Conservation (phyloP, 2,113 vertebrate species). For the Solea solea region DNA sequence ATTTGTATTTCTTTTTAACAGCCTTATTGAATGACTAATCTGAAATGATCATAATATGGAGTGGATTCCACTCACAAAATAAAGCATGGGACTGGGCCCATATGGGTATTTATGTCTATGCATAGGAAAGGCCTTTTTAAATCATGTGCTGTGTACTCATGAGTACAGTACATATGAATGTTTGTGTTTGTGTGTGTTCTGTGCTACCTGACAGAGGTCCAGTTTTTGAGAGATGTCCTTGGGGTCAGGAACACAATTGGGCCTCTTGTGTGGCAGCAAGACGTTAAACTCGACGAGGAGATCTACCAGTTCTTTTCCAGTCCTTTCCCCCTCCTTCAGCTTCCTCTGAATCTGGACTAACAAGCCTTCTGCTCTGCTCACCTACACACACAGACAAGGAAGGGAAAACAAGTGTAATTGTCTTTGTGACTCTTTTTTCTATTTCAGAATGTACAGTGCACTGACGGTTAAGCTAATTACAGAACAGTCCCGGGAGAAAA, state of each 20-base stretch:
- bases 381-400: conserved; percentile 61
- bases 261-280: conserved; percentile 72
- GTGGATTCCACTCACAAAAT: too few species aligned
- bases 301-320: not conserved
- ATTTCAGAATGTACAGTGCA: too few species aligned
- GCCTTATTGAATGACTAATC: too few species aligned
- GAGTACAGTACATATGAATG: too few species aligned
- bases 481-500: too few species aligned
- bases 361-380: conserved; percentile 87
- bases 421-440: too few species aligned
- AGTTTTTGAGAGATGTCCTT: conserved; percentile 81
- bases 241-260: conserved; percentile 16
- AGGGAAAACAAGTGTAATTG: too few species aligned
- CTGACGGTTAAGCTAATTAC: too few species aligned
- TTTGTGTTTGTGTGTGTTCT: not conserved
- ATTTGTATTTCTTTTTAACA: too few species aligned
- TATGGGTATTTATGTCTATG: not conserved
- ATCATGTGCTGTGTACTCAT: not conserved
- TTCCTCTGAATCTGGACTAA: conserved; percentile 80
- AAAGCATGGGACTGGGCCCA: too few species aligned
- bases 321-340: conserved; percentile 36
- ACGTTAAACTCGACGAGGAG: conserved; percentile 79
- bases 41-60: too few species aligned
- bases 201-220: conserved; percentile 88
- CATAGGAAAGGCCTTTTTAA: not conserved